Conservation (phyloP, 2,797 vertebrate species). For the Pyrocephalus nanus region DNA sequence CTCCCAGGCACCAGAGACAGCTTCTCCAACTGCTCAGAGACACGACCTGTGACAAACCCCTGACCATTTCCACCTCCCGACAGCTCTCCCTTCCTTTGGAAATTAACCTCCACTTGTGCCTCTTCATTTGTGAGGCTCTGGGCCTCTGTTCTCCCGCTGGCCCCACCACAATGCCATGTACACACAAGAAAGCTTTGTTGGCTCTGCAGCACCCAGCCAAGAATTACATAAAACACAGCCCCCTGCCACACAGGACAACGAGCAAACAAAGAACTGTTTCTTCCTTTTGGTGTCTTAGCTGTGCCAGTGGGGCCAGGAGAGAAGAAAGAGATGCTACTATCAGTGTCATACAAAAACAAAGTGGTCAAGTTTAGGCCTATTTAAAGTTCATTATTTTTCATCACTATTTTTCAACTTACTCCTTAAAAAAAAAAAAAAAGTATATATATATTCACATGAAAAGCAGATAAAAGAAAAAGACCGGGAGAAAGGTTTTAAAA, state of each 20-base stretch:
- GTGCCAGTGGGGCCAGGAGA: neutral
- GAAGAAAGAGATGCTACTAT: constrained; percentile 30
- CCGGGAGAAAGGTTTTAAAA: neutral
- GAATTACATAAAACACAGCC: constrained; percentile 65
- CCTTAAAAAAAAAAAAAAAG: neutral
- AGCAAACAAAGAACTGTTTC: constrained; percentile 58
- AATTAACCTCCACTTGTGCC: neutral
- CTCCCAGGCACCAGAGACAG: neutral
- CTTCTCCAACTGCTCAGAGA: neutral
- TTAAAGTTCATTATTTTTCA: neutral
- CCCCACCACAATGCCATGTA: neutral
- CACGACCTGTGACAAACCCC: neutral
- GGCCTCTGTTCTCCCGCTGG: neutral
- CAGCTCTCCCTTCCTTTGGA: neutral
- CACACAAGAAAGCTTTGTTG: constrained; percentile 67
- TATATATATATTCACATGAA: neutral
- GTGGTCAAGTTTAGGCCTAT: neutral
- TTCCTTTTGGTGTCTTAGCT: constrained; percentile 28
- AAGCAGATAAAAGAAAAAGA: neutral
- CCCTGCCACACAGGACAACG: constrained; percentile 27
- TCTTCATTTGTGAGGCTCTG: neutral
- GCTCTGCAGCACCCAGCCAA: constrained; percentile 48
- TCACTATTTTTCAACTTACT: neutral
- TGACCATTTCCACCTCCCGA: neutral
- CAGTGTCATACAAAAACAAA: neutral